A percentile compares a stretch with the other conserved stretches of the same genome.
These are phyloP conservation scores for Dusona sp. DNA, from an alignment of 2,888 invertebrate genomes.

Conservation along the genomic window DNA sequence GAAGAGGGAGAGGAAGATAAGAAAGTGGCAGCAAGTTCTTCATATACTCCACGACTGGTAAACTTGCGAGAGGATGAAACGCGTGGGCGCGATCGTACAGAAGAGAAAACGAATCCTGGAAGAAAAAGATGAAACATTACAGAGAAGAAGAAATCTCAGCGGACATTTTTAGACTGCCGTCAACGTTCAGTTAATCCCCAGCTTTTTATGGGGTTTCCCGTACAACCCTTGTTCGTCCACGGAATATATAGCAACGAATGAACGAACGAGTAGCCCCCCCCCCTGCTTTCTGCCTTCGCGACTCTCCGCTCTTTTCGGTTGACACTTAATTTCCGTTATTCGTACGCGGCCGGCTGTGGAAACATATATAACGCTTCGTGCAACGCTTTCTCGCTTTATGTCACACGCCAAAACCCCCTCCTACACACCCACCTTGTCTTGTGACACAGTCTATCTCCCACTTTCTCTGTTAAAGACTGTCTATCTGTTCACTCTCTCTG, in stretches of 20 bases:
- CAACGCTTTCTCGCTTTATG: constrained; percentile 78
- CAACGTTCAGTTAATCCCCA: constrained; percentile 83
- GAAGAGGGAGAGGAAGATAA: background rate
- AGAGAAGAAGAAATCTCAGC: constrained; percentile 35
- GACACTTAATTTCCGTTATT: constrained; percentile 85
- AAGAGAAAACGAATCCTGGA: constrained; percentile 37
- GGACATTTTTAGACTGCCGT: constrained; percentile 78
- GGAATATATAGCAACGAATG: constrained; percentile 48
- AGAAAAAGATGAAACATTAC: constrained; percentile 59
- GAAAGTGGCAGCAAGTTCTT: constrained; percentile 58
- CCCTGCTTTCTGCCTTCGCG: constrained; percentile 60
- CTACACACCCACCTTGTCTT: constrained; percentile 65
- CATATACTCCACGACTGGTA: constrained; percentile 67
- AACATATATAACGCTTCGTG: constrained; percentile 64
- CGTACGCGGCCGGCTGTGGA: constrained; percentile 79
- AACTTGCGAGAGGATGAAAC: constrained; percentile 54
- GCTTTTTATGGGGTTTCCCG: constrained; percentile 71
- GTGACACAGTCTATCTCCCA: constrained; percentile 57
- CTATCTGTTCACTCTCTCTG: constrained; percentile 76
- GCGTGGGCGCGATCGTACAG: constrained; percentile 34
- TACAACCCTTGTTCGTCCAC: constrained; percentile 57
- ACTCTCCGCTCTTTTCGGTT: constrained; percentile 79
- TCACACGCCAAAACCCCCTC: constrained; percentile 74
- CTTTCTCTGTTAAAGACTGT: constrained; percentile 64
- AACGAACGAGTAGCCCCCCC: constrained; percentile 31